A percentile compares a stretch with the other conserved stretches of the same genome.
phyloP scores from a whole-genome alignment of 2,113 vertebrate species.

The Toxostoma redivivum region DNA sequence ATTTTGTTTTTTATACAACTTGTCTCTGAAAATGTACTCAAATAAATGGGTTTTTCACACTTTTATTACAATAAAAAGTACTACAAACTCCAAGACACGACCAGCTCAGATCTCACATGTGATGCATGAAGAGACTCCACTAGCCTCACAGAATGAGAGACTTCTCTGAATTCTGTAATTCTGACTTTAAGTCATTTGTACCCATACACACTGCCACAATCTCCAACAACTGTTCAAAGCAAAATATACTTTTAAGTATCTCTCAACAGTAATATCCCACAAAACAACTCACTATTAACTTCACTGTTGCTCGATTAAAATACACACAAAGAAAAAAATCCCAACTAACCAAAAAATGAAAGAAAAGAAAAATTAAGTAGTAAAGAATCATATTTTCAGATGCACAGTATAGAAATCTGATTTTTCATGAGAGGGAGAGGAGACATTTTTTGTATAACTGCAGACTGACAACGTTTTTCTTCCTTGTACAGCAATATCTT shows the following conservation, averaged over 20 bases:
- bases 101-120: background rate
- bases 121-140: background rate
- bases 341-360: background rate
- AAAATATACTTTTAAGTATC: background rate
- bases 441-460: background rate
- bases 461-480: background rate
- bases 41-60: background rate
- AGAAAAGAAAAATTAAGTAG: background rate
- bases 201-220: background rate
- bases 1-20: background rate
- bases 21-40: background rate
- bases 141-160: background rate
- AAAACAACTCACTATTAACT: background rate
- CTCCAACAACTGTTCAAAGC: background rate
- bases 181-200: background rate
- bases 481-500: background rate
- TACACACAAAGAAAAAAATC: background rate
- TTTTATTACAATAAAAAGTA: background rate
- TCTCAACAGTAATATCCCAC: background rate
- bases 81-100: background rate
- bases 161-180: background rate
- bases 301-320: background rate
- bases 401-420: background rate
- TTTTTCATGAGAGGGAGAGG: background rate
- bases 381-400: background rate